Percentiles rank a stretch among this genome's conserved stretches.
phyloP scores from a whole-genome alignment of 2,113 vertebrate genomes.

The Noctilio leporinus region DNA sequence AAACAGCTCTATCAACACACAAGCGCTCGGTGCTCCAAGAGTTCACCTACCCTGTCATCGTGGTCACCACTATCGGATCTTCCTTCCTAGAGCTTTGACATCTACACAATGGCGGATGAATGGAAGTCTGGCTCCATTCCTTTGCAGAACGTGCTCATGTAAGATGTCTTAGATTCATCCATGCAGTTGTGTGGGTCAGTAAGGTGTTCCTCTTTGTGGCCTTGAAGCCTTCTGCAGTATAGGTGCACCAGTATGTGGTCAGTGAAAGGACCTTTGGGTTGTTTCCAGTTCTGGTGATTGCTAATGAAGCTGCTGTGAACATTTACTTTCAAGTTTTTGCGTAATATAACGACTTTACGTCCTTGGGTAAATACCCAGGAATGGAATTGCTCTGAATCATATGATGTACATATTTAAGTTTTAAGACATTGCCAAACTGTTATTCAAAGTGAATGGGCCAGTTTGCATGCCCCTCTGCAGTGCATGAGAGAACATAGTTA shows the following conservation, averaged over 20 bases:
- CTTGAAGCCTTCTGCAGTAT: neutral
- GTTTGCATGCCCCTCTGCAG: neutral
- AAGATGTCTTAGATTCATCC: neutral
- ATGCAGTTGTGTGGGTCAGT: neutral
- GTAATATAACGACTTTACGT: neutral
- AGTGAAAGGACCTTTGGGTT: neutral
- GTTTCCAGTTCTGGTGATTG: neutral
- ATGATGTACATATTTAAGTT: neutral
- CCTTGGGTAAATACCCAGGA: neutral
- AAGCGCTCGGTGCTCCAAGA: neutral
- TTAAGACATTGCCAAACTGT: neutral
- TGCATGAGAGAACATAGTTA: too few relatives aligned
- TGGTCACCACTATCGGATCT: neutral
- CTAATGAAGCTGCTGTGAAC: neutral
- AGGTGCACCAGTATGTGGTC: neutral
- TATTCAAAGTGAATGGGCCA: neutral
- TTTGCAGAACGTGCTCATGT: rapidly evolving
- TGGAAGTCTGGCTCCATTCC: neutral
- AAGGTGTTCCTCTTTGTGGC: neutral
- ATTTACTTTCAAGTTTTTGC: neutral
- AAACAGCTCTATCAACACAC: neutral
- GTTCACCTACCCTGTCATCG: too few relatives aligned
- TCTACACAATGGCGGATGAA: neutral
- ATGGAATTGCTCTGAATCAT: neutral
- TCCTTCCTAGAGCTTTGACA: neutral